Conservation (phyloP, 2,888 invertebrate genomes). For the Adineta ricciae region DNA sequence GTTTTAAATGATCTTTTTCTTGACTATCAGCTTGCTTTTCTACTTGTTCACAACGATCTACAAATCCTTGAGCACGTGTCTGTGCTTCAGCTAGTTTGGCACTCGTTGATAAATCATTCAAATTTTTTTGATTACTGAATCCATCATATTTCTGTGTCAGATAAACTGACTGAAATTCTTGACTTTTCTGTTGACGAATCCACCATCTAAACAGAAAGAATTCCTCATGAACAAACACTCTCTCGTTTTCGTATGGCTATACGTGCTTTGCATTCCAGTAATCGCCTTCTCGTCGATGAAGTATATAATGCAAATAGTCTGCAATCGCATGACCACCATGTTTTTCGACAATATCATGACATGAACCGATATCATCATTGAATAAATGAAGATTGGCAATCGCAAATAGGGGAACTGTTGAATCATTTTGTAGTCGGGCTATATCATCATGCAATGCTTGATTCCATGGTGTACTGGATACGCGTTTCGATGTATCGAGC, state of each 20-base stretch:
- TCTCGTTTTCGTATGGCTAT: neutral
- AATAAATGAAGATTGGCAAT: neutral
- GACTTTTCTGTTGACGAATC: neutral
- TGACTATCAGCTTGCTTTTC: neutral
- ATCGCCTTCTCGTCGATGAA: slow-evolving; percentile 12
- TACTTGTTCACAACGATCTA: neutral
- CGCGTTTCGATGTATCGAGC: neutral
- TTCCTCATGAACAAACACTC: neutral
- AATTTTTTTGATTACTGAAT: neutral
- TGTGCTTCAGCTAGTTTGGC: neutral
- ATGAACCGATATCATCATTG: slow-evolving; percentile 19
- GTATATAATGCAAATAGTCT: neutral
- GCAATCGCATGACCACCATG: neutral
- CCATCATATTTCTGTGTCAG: neutral
- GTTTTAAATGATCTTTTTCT: neutral
- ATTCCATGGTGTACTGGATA: slow-evolving; percentile 18
- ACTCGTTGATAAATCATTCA: neutral
- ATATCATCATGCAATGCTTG: neutral
- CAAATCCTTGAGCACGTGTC: slow-evolving; percentile 9
- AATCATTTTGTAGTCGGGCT: neutral
- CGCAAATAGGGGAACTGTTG: neutral
- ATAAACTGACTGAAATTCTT: neutral
- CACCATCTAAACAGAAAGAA: neutral
- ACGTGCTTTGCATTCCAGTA: slow-evolving; percentile 22
- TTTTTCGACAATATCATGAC: slow-evolving; percentile 11